Conservation (phyloP, 1,140 invertebrate species). For the Lutraria rhynchaena region DNA sequence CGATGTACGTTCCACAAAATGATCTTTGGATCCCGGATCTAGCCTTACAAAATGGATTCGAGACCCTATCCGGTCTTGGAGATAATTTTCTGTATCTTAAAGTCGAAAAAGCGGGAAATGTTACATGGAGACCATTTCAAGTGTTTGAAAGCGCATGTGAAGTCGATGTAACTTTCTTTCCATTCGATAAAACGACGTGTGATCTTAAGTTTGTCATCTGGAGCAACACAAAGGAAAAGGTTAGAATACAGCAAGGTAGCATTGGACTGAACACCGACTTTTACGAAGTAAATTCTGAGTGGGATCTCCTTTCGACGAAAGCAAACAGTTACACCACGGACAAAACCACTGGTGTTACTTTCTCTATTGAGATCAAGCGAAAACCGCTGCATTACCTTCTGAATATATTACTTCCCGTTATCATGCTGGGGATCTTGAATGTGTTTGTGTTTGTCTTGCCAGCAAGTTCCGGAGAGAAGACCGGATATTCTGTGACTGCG, state of each 20-base stretch:
- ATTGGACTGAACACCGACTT: slow-evolving; percentile 30
- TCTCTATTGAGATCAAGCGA: slow-evolving; percentile 63
- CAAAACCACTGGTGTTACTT: slow-evolving; percentile 35
- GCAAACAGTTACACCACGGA: slow-evolving; percentile 3
- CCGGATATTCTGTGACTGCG: slow-evolving; percentile 60
- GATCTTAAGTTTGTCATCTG: slow-evolving; percentile 99
- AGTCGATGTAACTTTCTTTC: slow-evolving; percentile 98
- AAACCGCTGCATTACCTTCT: slow-evolving; percentile 59
- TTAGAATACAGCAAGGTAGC: slow-evolving; percentile 4
- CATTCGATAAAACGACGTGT: slow-evolving; percentile 96
- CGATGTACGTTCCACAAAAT: slow-evolving; percentile 48
- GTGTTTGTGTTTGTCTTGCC: slow-evolving; percentile 63
- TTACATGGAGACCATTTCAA: slow-evolving; percentile 60
- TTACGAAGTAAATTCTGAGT: slow-evolving; percentile 30
- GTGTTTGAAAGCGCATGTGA: slow-evolving; percentile 98
- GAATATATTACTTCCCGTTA: slow-evolving; percentile 62
- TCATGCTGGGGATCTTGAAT: slow-evolving; percentile 61
- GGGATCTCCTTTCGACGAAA: not conserved
- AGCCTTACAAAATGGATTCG: slow-evolving; percentile 60
- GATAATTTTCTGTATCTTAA: slow-evolving; percentile 40
- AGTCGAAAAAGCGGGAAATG: slow-evolving; percentile 12
- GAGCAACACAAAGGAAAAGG: slow-evolving; percentile 83
- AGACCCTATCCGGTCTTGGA: slow-evolving; percentile 49
- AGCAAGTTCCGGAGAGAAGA: slow-evolving; percentile 63
- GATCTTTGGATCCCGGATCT: slow-evolving; percentile 63